Conservation (phyloP, 2,888 invertebrate species). For the Fabriciana adippe region DNA sequence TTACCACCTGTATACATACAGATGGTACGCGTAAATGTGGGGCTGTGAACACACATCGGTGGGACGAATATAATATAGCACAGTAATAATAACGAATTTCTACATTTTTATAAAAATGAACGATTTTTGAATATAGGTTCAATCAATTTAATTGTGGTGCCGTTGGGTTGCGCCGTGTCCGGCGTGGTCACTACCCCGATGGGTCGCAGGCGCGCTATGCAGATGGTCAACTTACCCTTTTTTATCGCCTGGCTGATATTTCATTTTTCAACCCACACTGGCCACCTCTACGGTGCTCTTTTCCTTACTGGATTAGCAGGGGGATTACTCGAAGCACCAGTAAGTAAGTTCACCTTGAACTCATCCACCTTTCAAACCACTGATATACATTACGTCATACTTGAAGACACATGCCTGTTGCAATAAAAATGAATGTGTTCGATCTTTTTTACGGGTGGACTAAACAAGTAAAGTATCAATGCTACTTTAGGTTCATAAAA, state of each 20-base stretch:
- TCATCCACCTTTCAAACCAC: not conserved
- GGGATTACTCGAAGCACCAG: constrained; percentile 91
- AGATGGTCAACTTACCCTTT: constrained; percentile 88
- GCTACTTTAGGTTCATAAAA: too few relatives aligned
- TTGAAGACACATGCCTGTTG: too few relatives aligned
- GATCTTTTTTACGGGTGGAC: too few relatives aligned
- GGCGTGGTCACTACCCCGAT: constrained; percentile 87
- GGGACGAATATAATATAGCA: too few relatives aligned
- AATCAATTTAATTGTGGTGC: constrained; percentile 90
- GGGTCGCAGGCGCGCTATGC: constrained; percentile 89
- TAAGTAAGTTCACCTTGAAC: constrained; percentile 62
- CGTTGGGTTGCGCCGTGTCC: constrained; percentile 89
- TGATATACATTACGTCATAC: too few relatives aligned
- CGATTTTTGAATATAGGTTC: constrained; percentile 82
- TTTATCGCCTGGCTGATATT: constrained; percentile 88
- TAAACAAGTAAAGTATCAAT: too few relatives aligned
- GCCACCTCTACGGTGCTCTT: constrained; percentile 86
- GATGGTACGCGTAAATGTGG: too few relatives aligned
- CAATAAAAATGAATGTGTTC: too few relatives aligned
- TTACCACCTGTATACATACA: too few relatives aligned
- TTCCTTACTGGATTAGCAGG: constrained; percentile 89
- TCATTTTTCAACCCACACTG: constrained; percentile 83
- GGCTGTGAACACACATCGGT: too few relatives aligned
- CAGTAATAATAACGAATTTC: too few relatives aligned
- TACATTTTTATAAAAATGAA: not conserved